These are phyloP conservation scores for Notechis scutatus DNA, from an alignment of 2,113 vertebrate species.

Conservation along the genomic window DNA sequence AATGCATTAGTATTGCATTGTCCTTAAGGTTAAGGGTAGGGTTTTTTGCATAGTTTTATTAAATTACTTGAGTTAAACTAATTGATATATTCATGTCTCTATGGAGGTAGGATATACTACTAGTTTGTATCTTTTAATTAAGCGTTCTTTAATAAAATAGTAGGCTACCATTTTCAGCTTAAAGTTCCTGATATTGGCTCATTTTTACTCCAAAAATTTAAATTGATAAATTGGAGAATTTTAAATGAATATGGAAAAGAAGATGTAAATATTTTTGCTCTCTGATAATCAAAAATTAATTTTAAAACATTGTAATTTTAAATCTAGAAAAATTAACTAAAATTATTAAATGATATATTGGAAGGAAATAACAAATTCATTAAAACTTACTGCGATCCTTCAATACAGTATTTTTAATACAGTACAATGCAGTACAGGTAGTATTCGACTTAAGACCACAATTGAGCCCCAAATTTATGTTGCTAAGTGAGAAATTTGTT, in stretches of 20 bases:
- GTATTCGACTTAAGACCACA: neutral
- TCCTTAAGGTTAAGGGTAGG: slow-evolving; percentile 43
- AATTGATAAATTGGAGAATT: neutral
- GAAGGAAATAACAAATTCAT: neutral
- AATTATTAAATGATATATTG: slow-evolving; percentile 18
- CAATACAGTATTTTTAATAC: neutral
- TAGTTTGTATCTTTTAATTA: neutral
- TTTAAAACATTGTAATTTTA: neutral
- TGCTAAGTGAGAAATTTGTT: neutral
- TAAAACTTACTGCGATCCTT: neutral
- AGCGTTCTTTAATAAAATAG: neutral
- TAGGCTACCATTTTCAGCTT: neutral
- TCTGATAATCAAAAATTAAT: neutral
- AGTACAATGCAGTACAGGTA: neutral
- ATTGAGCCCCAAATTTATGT: neutral
- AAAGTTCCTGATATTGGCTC: neutral
- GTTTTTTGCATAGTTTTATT: slow-evolving; percentile 55
- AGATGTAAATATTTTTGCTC: slow-evolving; percentile 5
- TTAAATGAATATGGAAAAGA: neutral
- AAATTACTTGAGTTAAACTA: slow-evolving; percentile 38
- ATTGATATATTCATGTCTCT: neutral
- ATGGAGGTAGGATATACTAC: slow-evolving; percentile 1
- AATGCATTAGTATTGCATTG: slow-evolving; percentile 55
- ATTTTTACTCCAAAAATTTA: neutral
- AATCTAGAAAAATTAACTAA: slow-evolving; percentile 5